Evolutionary conservation across 1,140 invertebrate species (phyloP), one percentile per base, ranked within the genome.

Genomic region (Pentalonia nigronervosa): DNA sequence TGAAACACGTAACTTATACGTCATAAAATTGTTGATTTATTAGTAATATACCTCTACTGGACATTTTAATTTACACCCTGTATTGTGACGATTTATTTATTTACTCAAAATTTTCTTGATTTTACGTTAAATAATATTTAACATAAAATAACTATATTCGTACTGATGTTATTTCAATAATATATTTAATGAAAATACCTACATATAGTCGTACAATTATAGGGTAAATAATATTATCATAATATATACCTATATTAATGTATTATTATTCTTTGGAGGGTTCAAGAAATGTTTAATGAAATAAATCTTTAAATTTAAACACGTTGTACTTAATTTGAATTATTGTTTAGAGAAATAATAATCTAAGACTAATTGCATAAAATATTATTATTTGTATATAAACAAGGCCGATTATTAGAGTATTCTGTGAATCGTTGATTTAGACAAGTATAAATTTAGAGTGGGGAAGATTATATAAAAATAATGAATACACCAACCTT

Each of bases 401-500:
- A 86, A 48, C 45, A 86, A 86, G 84, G 84, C 11, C 41, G 14
- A 47, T 47, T 76, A 76, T n/a, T 76, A n/a, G 60, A 76, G 60
- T 76, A 76, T 76, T 76, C 14, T 7, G 30, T 6, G 14, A 76
- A 76, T 76, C 25, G 11, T 47, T n/a, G 23, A 17, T 14, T 45
- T 45, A 86, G 41, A 86, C 0, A 86, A 86, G 6, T 21, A 4
- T 11, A 11, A 4, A 30, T 41, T 45, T 14, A n/a, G 4, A 86
- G 25, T 47, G 30, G 36, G 11, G 45, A 36, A 84, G 47, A 48
- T 50, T n/a, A 20, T 34, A 34, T 50, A 50, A 88, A 50, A 53
- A 50, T 50, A 88, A 50, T 50, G 53, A 48, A 8, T 50, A 88
- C 48, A 48, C 21, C n/a, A 88, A 88, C 87, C 87, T 88, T 88